Percentiles rank a stretch among this genome's conserved stretches.
Evolutionary conservation across 2,113 vertebrate genomes (phyloP).

Genomic region (Cyanistes caeruleus): DNA sequence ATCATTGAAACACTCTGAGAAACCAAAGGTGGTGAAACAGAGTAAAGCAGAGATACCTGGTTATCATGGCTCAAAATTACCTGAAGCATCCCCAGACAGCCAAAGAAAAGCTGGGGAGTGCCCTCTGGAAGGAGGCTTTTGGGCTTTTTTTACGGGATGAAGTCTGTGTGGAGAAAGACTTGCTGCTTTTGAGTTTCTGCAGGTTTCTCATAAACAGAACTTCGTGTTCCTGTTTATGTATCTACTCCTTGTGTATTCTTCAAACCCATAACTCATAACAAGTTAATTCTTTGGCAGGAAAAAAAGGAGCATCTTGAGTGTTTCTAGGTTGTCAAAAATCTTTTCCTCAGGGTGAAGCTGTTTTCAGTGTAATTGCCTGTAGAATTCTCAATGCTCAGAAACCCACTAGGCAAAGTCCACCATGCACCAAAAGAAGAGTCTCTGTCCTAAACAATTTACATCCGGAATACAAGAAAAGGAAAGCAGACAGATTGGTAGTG

Average conservation of each 20-base stretch:
- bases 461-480: not conserved
- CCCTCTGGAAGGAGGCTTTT: not conserved
- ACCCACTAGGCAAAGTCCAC: not conserved
- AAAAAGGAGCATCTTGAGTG: not conserved
- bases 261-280: not conserved
- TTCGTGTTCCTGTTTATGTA: not conserved
- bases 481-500: not conserved
- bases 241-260: not conserved
- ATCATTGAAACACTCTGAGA: not conserved
- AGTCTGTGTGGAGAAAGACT: not conserved
- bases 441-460: not conserved
- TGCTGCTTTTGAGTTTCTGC: not conserved
- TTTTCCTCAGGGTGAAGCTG: not conserved
- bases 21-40: not conserved
- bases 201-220: not conserved
- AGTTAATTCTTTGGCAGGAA: not conserved
- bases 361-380: not conserved
- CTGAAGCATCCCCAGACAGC: not conserved
- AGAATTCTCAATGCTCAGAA: not conserved
- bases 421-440: not conserved
- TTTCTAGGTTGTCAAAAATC: not conserved
- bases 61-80: not conserved
- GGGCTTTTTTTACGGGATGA: not conserved
- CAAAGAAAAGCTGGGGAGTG: not conserved
- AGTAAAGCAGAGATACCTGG: not conserved